A percentile compares a stretch with the other conserved stretches of the same genome.
These are phyloP conservation scores for Neotragus moschatus DNA, from an alignment of 2,113 vertebrate species.

Conservation along the genomic window DNA sequence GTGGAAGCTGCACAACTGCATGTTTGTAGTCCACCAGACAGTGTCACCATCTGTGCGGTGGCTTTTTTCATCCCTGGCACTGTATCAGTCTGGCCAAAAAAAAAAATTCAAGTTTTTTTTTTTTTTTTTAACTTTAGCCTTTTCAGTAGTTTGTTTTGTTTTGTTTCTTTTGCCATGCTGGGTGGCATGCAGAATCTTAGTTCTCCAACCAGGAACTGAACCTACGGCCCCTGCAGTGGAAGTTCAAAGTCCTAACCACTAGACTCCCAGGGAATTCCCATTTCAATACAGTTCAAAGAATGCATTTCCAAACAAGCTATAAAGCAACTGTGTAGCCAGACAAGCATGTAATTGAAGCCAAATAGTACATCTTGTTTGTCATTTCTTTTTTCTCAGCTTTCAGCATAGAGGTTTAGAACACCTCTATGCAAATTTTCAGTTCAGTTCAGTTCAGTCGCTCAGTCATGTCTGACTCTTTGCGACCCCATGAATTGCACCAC, in stretches of 20 bases:
- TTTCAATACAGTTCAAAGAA: background rate
- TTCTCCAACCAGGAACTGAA: background rate
- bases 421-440: background rate
- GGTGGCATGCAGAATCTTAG: background rate
- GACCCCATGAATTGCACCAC: rapidly evolving
- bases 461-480: too few species aligned
- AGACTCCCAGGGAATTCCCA: background rate
- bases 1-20: rapidly evolving
- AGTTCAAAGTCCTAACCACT: background rate
- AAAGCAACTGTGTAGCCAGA: background rate
- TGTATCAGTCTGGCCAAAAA: background rate
- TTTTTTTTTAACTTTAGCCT: background rate
- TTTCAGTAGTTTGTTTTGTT: background rate
- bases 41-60: rapidly evolving
- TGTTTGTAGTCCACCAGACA: rapidly evolving
- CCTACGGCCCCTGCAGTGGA: background rate
- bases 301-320: background rate
- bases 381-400: background rate
- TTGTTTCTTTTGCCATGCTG: background rate
- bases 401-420: background rate
- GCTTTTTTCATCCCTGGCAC: background rate
- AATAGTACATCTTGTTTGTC: background rate
- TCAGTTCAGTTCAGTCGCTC: too few species aligned
- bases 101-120: background rate
- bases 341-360: background rate